Conservation (phyloP, 1,140 invertebrate species). For the Drosophila pseudoobscura region DNA sequence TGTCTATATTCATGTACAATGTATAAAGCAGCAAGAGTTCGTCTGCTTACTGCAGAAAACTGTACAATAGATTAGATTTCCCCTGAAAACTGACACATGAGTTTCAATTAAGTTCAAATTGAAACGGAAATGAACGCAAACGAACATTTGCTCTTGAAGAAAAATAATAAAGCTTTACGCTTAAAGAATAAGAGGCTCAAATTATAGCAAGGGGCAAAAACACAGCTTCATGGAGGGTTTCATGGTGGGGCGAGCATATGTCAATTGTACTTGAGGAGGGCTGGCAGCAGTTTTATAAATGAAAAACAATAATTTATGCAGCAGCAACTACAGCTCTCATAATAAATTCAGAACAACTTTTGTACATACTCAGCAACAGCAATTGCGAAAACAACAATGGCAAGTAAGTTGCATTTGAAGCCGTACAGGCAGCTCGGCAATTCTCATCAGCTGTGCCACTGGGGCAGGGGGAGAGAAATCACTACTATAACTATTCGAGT, state of each 20-base stretch:
- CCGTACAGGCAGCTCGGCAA: constrained; percentile 50
- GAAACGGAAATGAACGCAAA: constrained; percentile 24
- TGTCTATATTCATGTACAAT: too few relatives aligned
- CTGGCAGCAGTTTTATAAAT: constrained; percentile 72
- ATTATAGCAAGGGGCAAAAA: too few relatives aligned
- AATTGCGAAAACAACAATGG: constrained; percentile 6
- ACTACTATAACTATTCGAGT: constrained; percentile 60
- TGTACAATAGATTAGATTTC: constrained; percentile 51
- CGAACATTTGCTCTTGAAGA: background rate
- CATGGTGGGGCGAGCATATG: constrained; percentile 46
- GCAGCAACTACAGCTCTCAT: constrained; percentile 68
- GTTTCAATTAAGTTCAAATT: constrained; percentile 6
- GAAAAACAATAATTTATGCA: constrained; percentile 81
- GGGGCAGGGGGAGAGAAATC: constrained; percentile 9
- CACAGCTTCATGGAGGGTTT: constrained; percentile 11
- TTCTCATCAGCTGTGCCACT: constrained; percentile 45
- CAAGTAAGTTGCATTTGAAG: constrained; percentile 58
- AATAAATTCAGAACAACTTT: constrained; percentile 75
- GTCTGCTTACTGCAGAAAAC: constrained; percentile 24
- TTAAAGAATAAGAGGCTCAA: background rate
- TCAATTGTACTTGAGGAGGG: constrained; percentile 48
- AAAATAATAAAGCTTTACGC: constrained; percentile 6
- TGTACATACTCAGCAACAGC: constrained; percentile 55
- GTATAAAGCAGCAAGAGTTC: too few relatives aligned
- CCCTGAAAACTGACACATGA: too few relatives aligned